phyloP scores from a whole-genome alignment of 2,888 invertebrate species.

The Heliothis peltigera region DNA sequence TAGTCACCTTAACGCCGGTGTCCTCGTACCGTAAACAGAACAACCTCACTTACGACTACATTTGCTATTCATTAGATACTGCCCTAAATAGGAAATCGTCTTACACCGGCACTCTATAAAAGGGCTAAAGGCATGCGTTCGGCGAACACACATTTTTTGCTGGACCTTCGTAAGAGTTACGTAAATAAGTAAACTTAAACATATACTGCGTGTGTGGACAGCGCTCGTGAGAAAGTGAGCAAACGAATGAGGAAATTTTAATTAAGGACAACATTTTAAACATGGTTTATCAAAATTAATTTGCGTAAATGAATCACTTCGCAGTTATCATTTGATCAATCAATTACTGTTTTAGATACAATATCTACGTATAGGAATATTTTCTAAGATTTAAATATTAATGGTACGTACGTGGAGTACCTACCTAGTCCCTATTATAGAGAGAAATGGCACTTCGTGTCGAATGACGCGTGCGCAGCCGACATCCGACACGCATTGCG shows the following conservation, averaged over 20 bases:
- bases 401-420: constrained; percentile 44
- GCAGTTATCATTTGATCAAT: constrained; percentile 14
- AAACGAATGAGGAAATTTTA: constrained; percentile 22
- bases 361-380: constrained; percentile 10
- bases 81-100: constrained; percentile 80
- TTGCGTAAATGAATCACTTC: constrained; percentile 4
- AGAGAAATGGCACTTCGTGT: constrained; percentile 76
- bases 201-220: constrained; percentile 28
- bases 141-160: constrained; percentile 70
- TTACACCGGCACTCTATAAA: constrained; percentile 74
- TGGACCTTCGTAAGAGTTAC: constrained; percentile 73
- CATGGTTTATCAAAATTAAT: constrained; percentile 11
- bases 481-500: constrained; percentile 83
- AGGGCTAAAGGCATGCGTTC: constrained; percentile 72
- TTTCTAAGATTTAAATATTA: constrained; percentile 19
- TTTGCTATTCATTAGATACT: constrained; percentile 84
- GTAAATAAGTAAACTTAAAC: constrained; percentile 67
- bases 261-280: not conserved
- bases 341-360: constrained; percentile 1
- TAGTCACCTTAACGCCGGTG: constrained; percentile 67
- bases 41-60: constrained; percentile 75
- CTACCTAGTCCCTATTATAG: constrained; percentile 42
- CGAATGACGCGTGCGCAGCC: constrained; percentile 78
- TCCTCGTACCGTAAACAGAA: constrained; percentile 70
- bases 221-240: constrained; percentile 34